Evolutionary conservation across 2,797 vertebrate genomes (phyloP).

Genomic region (Poecilia gillii): DNA sequence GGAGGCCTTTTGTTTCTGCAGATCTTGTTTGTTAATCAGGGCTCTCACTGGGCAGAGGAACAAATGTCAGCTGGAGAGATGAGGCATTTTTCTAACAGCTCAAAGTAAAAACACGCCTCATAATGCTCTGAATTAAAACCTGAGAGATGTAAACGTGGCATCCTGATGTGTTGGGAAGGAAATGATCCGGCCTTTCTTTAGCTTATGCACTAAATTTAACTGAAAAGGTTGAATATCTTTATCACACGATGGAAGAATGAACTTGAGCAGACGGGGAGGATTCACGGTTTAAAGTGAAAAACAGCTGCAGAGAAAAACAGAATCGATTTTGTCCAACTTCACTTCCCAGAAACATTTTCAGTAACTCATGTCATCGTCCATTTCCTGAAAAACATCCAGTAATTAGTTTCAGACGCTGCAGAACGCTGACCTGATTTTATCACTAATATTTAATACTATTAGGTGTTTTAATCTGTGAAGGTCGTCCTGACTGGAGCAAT

Average conservation of each 20-base stretch:
- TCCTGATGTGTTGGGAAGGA: not conserved
- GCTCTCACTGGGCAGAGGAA: conserved; percentile 7
- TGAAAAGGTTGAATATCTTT: not conserved
- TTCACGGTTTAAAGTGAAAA: not conserved
- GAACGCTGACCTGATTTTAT: not conserved
- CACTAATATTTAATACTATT: not conserved
- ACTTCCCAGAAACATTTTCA: not conserved
- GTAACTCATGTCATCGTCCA: not conserved
- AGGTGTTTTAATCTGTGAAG: not conserved
- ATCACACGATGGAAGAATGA: not conserved
- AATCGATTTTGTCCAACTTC: not conserved
- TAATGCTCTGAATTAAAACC: not conserved
- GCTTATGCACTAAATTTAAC: not conserved
- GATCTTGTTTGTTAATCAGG: conserved; percentile 29
- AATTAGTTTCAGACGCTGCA: not conserved
- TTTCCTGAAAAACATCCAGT: not conserved
- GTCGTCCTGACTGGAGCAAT: not conserved
- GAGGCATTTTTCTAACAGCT: not conserved
- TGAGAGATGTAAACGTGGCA: not conserved
- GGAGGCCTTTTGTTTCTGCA: conserved; percentile 18
- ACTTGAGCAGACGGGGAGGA: too few species aligned
- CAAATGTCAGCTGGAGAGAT: conserved; percentile 14
- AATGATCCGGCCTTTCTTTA: not conserved
- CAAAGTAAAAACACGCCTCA: conserved; percentile 1
- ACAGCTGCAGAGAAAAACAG: not conserved